Base-by-base conservation (phyloP, 2,797 vertebrate genomes). In the Myiotriccus ornatus region DNA sequence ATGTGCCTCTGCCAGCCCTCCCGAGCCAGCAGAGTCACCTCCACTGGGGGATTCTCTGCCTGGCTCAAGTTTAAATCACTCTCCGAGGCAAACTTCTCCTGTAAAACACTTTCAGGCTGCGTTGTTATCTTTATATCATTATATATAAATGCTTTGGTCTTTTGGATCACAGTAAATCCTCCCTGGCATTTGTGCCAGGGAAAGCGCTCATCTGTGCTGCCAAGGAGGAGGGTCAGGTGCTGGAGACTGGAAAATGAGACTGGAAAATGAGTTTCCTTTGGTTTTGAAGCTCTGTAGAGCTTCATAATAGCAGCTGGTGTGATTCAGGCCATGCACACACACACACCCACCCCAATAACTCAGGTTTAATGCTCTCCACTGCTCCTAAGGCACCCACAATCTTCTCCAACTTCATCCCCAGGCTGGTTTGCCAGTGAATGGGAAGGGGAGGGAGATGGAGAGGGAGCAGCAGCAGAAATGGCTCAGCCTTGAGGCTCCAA, bases 151-250 rank as follows among this genome's bases (percentile, higher is more conserved):
- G 9, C 63, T 56, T 27, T 10, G 53, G 39, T 46, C 3, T 1
- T 30, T 49, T 3, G 43, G 24, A 30, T 9, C 34, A 17, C 0
- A 2, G 65, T 9, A 6, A 75, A 64, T 30, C 57, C 84, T 24
- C 2, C 41, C 25, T 2, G 73, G 52, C 5, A 1, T 24, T 14
- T 1, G 32, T 28, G 35, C 25, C 83, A 46, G 2, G 52, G 34
- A 22, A 49, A 24, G 34, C 0, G 0, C 30, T 46, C 24, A 4
- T 3, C 63, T 0, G 0, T 20, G 91, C 37, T 44, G 56, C 78
- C 11, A 1, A 30, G 78, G 78, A 65, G 87, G 34, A 67, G 7
- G 16, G 47, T 43, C 23, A 14, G 34, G 28, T 25, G 67, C 62
- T 76, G 8, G 67, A 50, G 41, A 25, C 22, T 65, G 65, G 57